A percentile compares a stretch with the other conserved stretches of the same genome.
Evolutionary conservation across 2,888 invertebrate species (phyloP).

Genomic region (Phengaris alcon): DNA sequence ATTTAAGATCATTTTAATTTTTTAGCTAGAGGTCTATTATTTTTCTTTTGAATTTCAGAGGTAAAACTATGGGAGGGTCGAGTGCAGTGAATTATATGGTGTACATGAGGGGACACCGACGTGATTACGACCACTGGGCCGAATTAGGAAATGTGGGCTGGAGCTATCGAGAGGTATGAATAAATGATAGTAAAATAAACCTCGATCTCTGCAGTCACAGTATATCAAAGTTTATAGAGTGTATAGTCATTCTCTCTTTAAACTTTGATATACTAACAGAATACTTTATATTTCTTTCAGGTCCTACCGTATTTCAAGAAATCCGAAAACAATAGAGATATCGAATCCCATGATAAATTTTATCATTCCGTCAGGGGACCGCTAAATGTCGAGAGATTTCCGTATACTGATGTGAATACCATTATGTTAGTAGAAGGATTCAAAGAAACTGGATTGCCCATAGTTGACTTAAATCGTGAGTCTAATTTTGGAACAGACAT

Average conservation of each 20-base stretch:
- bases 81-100: conserved; percentile 83
- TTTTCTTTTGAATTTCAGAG: conserved; percentile 53
- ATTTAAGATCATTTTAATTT: no score
- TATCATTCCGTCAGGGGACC: conserved; percentile 82
- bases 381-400: conserved; percentile 81
- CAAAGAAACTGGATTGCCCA: conserved; percentile 80
- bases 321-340: conserved; percentile 81
- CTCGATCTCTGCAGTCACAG: no score
- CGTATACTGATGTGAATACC: conserved; percentile 80
- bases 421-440: conserved; percentile 79
- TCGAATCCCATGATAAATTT: conserved; percentile 70
- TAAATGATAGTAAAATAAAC: not conserved
- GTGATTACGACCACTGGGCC: conserved; percentile 84
- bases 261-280: not conserved
- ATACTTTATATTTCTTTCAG: conserved; percentile 48
- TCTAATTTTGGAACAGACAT: conserved; percentile 81
- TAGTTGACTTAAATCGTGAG: conserved; percentile 79
- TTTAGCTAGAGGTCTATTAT: not conserved
- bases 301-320: conserved; percentile 85
- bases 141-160: conserved; percentile 81
- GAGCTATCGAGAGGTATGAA: conserved; percentile 77
- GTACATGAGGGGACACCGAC: conserved; percentile 80
- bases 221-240: no score
- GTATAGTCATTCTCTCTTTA: not conserved
- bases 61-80: conserved; percentile 84